Evolutionary conservation across 2,888 invertebrate genomes (phyloP), one percentile per base, ranked within the genome.

Genomic region (Drosophila fungiperda): DNA sequence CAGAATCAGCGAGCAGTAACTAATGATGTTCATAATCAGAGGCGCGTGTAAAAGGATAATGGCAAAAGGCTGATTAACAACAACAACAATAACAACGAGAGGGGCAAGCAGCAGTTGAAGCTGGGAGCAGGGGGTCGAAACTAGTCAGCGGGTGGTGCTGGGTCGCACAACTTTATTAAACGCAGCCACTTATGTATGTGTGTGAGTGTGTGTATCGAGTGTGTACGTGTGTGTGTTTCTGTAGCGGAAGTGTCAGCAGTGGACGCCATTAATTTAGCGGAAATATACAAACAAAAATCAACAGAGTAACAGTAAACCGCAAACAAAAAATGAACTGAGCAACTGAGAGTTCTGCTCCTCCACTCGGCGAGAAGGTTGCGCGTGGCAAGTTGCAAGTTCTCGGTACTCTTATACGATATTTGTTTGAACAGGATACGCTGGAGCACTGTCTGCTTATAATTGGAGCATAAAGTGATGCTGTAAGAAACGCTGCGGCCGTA

Each of bases 21-120:
- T 84, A 89, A 89, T 89, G 85, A 87, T 89, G 85, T 82, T 87
- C 82, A 89, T 84, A 84, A 89, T 84, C 82, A 82, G 82, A 89
- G 87, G 76, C 76, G 87, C 89, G 87, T 83, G 89, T 87, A 87
- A 78, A 89, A 83, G 84, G 84, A 84, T 83, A 87, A 78, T 84
- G 79, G 76, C 71, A 59, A 68, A 80, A 68, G 59, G 72, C 72
- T 89, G 87, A 84, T 84, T 89, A 81, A 78, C 83, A 76, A 60
- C 69, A 48, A 15, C n/a, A 55, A 26, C 36, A 54, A 26, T 26
- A 38, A 38, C 2, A 26, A 2, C 29, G 29, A 29, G 17, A 8
- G 52, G 35, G 49, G 58, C n/a, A 63, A 52, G 17, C 26, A 26
- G 29, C 40, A 32, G 29, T 26, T 5, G 11, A 38, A 26, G 48